A percentile compares a stretch with the other conserved stretches of the same genome.
Evolutionary conservation across 2,888 invertebrate genomes (phyloP).

Genomic region (Pyrocoelia pectoralis): DNA sequence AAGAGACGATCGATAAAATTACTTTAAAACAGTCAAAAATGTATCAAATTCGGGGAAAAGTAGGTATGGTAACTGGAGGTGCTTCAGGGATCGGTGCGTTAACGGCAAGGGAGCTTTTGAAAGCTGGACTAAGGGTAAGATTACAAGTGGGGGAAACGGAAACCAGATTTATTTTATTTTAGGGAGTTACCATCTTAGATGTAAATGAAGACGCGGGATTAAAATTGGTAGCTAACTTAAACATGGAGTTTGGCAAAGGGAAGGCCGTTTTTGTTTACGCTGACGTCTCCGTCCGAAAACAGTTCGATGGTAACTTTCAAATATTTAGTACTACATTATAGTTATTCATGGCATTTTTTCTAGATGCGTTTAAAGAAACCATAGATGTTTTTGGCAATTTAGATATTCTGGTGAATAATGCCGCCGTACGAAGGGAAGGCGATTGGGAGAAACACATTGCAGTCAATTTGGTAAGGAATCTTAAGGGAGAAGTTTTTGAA

Average conservation of each 20-base stretch:
- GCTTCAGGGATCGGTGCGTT: slow-evolving; percentile 76
- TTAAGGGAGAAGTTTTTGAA: too few relatives aligned
- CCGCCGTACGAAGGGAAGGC: neutral
- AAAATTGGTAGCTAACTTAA: slow-evolving; percentile 68
- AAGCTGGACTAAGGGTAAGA: slow-evolving; percentile 61
- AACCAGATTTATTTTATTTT: neutral
- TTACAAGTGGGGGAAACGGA: slow-evolving; percentile 16
- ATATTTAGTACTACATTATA: neutral
- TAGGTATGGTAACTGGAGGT: slow-evolving; percentile 76
- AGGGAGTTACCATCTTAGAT: slow-evolving; percentile 76
- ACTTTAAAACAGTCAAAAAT: too few relatives aligned
- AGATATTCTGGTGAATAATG: slow-evolving; percentile 15
- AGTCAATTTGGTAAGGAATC: slow-evolving; percentile 3
- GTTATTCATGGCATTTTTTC: slow-evolving; percentile 7
- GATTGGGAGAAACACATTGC: slow-evolving; percentile 10
- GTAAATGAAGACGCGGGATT: slow-evolving; percentile 72
- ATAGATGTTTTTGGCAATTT: neutral
- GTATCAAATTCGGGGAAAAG: slow-evolving; percentile 62
- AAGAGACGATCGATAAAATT: too few relatives aligned
- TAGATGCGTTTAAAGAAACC: slow-evolving; percentile 10
- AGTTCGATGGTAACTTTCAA: slow-evolving; percentile 68
- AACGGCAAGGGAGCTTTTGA: slow-evolving; percentile 72
- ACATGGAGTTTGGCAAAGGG: slow-evolving; percentile 72
- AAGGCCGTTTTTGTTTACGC: slow-evolving; percentile 74
- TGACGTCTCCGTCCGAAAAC: slow-evolving; percentile 76